A percentile compares a stretch with the other conserved stretches of the same genome.
These are phyloP conservation scores for Bibio marci DNA, from an alignment of 2,888 invertebrate genomes.

Conservation along the genomic window DNA sequence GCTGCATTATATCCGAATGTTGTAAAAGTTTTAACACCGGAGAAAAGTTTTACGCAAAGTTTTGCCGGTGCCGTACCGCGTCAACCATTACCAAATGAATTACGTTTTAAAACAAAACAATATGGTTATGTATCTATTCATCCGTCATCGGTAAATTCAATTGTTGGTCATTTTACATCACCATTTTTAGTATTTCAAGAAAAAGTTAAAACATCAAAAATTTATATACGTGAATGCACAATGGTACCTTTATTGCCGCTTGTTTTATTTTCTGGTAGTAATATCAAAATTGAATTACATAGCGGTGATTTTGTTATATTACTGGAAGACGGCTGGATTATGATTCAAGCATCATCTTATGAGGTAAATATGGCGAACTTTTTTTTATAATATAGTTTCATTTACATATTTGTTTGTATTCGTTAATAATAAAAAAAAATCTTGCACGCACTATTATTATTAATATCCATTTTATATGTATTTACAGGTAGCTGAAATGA, in stretches of 20 bases:
- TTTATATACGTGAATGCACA: constrained; percentile 64
- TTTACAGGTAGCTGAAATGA: constrained; percentile 51
- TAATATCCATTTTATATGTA: too few relatives aligned
- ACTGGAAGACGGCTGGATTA: constrained; percentile 67
- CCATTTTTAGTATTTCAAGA: constrained; percentile 70
- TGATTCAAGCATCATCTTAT: constrained; percentile 59
- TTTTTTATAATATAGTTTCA: not conserved
- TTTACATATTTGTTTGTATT: constrained; percentile 6
- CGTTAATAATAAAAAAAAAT: constrained; percentile 2
- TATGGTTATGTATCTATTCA: constrained; percentile 59
- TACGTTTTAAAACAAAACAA: constrained; percentile 54
- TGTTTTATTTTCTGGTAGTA: constrained; percentile 55
- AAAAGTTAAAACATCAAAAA: constrained; percentile 61
- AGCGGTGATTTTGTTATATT: constrained; percentile 55
- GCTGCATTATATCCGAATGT: constrained; percentile 90
- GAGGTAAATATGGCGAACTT: constrained; percentile 26
- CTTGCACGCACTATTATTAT: too few relatives aligned
- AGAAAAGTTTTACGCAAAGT: constrained; percentile 56
- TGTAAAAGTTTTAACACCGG: constrained; percentile 61
- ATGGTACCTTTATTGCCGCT: constrained; percentile 62
- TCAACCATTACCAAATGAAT: constrained; percentile 48
- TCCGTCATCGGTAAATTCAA: constrained; percentile 59
- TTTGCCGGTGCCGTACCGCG: constrained; percentile 58
- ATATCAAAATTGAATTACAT: constrained; percentile 52
- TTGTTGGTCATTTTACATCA: constrained; percentile 44